Conservation (phyloP, 1,140 invertebrate genomes). For the Drosophila tsacasi region DNA sequence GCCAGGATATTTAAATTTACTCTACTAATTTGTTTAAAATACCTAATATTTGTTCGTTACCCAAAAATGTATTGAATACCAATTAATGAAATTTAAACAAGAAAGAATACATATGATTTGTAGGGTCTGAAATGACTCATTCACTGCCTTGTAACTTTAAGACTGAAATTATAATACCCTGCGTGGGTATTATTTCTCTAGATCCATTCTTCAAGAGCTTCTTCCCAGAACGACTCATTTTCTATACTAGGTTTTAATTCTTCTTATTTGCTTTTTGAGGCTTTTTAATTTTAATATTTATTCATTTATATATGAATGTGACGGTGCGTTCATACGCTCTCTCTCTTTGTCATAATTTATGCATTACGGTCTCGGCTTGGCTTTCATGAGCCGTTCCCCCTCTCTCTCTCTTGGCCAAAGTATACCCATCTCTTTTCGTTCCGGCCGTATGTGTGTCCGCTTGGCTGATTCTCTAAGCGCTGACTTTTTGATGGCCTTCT, state of each 20-base stretch:
- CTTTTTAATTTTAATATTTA: slow-evolving; percentile 14
- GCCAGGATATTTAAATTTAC: no score
- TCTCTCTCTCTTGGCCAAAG: neutral
- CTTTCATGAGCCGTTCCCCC: slow-evolving; percentile 55
- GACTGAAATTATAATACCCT: no score
- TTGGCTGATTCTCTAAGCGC: slow-evolving; percentile 34
- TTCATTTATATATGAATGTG: slow-evolving; percentile 20
- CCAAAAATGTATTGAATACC: neutral
- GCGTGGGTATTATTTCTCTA: no score
- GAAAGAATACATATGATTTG: no score
- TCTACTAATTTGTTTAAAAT: no score
- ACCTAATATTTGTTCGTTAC: neutral
- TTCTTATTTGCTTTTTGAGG: slow-evolving; percentile 42
- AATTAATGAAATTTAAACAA: no score
- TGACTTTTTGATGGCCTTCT: slow-evolving; percentile 54
- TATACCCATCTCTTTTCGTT: neutral
- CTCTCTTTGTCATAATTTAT: slow-evolving; percentile 67
- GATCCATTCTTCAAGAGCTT: no score
- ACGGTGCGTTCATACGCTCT: neutral
- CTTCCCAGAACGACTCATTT: neutral
- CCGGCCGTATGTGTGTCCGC: slow-evolving; percentile 16
- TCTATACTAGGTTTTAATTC: neutral
- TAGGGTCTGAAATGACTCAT: no score
- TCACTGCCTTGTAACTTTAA: no score
- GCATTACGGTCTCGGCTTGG: slow-evolving; percentile 59